These are phyloP conservation scores for Naso thynnoides DNA, from an alignment of 2,797 vertebrate genomes.

Conservation along the genomic window DNA sequence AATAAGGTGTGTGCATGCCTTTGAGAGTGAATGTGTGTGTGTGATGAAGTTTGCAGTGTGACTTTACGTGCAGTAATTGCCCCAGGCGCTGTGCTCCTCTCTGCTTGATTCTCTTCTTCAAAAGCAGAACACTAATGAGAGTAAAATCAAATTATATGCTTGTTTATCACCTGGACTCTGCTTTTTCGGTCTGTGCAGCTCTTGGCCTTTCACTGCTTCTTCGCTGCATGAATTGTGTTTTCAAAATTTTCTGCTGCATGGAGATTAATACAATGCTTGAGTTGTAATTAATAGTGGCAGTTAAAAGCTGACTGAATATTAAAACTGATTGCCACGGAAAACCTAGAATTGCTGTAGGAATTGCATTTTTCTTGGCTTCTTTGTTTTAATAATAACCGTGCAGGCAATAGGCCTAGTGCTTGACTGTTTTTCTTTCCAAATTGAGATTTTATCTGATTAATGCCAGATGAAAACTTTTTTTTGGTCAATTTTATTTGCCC, in stretches of 20 bases:
- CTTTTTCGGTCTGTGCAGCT: conserved; percentile 17
- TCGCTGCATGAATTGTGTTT: conserved; percentile 25
- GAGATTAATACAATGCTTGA: conserved; percentile 36
- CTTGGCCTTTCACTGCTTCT: conserved; percentile 32
- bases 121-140: conserved; percentile 65
- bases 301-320: conserved; percentile 18
- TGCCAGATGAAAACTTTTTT: not conserved
- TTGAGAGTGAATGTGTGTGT: conserved; percentile 36
- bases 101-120: conserved; percentile 62
- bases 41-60: conserved; percentile 31
- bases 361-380: not conserved
- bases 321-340: conserved; percentile 4
- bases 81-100: conserved; percentile 43
- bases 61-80: conserved; percentile 45
- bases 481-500: not conserved
- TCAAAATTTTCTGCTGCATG: conserved; percentile 15
- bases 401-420: not conserved
- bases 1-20: conserved; percentile 55
- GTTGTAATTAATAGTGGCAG: conserved; percentile 30
- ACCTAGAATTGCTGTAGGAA: not conserved
- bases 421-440: not conserved
- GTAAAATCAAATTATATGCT: conserved; percentile 61
- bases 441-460: conserved; percentile 9
- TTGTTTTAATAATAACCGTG: conserved; percentile 9
- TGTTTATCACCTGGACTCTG: conserved; percentile 64